Conservation (phyloP, 1,140 invertebrate species). For the Zaprionus lachaisei region DNA sequence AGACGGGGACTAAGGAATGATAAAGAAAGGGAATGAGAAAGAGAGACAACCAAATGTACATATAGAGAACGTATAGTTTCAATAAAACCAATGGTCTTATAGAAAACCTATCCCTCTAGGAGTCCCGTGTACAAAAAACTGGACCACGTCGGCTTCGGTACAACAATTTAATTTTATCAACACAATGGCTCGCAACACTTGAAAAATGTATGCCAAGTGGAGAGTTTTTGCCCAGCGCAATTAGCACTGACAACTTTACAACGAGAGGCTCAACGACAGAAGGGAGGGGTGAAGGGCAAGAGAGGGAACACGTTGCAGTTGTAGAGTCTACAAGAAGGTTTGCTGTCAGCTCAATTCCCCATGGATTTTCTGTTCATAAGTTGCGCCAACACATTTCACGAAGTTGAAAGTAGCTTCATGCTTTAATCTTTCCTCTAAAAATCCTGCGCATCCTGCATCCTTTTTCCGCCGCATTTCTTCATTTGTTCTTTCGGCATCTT, state of each 20-base stretch:
- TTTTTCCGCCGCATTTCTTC: slow-evolving; percentile 12
- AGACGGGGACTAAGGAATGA: not conserved
- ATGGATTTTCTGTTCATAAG: slow-evolving; percentile 13
- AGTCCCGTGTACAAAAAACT: not conserved
- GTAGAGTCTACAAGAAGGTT: slow-evolving; percentile 13
- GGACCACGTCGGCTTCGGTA: not conserved
- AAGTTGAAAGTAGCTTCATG: slow-evolving; percentile 10
- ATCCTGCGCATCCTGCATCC: slow-evolving; percentile 57
- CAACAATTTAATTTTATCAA: slow-evolving; percentile 60
- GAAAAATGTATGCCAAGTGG: slow-evolving; percentile 58
- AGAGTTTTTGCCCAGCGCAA: slow-evolving; percentile 51
- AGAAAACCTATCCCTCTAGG: not conserved
- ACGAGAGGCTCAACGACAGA: not conserved
- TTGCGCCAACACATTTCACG: slow-evolving; percentile 11
- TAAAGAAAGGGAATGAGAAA: not conserved
- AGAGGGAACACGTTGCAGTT: not conserved
- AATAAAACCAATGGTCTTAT: not conserved
- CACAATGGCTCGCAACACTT: slow-evolving; percentile 37
- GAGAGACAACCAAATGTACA: not conserved
- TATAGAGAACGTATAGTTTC: not conserved
- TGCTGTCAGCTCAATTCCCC: slow-evolving; percentile 28
- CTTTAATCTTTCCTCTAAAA: slow-evolving; percentile 46
- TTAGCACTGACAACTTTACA: slow-evolving; percentile 47
- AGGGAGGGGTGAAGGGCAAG: not conserved
- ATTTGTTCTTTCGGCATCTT: slow-evolving; percentile 2